These are phyloP conservation scores for Micrastur ruficollis DNA, from an alignment of 2,797 vertebrate species.

Conservation along the genomic window DNA sequence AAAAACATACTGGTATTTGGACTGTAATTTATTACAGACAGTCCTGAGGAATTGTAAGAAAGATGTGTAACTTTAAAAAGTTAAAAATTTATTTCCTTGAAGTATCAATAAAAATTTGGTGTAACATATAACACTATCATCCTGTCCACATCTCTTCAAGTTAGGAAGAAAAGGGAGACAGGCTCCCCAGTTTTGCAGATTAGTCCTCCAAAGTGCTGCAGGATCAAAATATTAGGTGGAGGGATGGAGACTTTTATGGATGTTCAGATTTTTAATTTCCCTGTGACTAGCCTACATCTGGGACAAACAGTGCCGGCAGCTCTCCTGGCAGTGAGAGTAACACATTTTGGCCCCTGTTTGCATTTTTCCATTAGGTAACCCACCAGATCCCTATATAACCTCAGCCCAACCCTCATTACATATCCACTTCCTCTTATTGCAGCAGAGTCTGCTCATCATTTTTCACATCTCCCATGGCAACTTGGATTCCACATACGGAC, in stretches of 20 bases:
- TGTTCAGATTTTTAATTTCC: not conserved
- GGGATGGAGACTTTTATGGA: not conserved
- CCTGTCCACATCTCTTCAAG: not conserved
- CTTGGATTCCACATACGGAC: not conserved
- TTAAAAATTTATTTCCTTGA: not conserved
- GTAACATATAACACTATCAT: not conserved
- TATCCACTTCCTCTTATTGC: not conserved
- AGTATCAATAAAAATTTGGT: not conserved
- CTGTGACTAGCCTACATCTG: not conserved
- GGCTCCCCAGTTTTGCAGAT: not conserved
- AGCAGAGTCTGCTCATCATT: not conserved
- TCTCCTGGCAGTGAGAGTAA: not conserved
- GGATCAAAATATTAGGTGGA: not conserved
- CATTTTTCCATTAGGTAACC: not conserved
- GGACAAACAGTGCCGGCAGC: not conserved
- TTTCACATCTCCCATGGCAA: conserved; percentile 1
- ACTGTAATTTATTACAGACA: not conserved
- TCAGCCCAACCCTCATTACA: not conserved
- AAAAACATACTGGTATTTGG: not conserved
- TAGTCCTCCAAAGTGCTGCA: not conserved
- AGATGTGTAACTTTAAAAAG: not conserved
- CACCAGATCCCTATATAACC: not conserved
- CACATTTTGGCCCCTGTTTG: not conserved
- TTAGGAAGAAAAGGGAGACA: not conserved
- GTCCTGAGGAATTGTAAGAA: not conserved